Evolutionary conservation across 2,888 invertebrate species (phyloP), one percentile per base, ranked within the genome.

Genomic region (Dione juno): DNA sequence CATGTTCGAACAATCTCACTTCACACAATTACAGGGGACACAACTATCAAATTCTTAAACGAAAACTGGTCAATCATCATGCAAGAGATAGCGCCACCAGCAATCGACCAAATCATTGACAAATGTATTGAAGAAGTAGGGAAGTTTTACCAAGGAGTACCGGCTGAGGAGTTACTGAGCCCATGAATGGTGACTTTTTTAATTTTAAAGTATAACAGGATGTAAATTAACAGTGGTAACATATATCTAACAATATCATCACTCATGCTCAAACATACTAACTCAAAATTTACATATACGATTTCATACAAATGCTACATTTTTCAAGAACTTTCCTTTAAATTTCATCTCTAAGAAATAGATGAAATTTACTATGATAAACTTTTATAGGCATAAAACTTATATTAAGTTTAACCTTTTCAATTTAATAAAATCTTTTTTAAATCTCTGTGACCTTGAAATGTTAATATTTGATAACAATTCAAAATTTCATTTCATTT

Each of bases 31-130:
- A 74, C 90, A 93, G 93, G 89, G 21, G 86, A 88, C 72, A 88
- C 89, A 0, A 93, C 93, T 52, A 79, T 86, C 76, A 83, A 77
- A 74, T 93, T 93, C 79, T 77, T 88, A n/a, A 93, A 93, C 78
- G 88, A 91, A 61, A 93, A 89, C 80, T 93, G 92, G 93, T 82
- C 81, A 70, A 78, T 90, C 5, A 92, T 93, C 70, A 93, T 93
- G 88, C 81, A 82, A 57, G 93, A 93, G 78, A 89, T 93, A 48
- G 93, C 93, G 0, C 90, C 92, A 1, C 87, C 90, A 0, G 91
- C 90, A 50, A 80, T 93, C 74, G 85, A 89, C 64, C 83, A 88
- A 73, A 87, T 93, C 76, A 89, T 92, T 76, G 77, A 78, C 73
- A 86, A 82, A 48, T 93, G 93, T 76, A 77, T 93, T 19, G 85